phyloP scores from a whole-genome alignment of 2,797 vertebrate species.

The Mergus octosetaceus region DNA sequence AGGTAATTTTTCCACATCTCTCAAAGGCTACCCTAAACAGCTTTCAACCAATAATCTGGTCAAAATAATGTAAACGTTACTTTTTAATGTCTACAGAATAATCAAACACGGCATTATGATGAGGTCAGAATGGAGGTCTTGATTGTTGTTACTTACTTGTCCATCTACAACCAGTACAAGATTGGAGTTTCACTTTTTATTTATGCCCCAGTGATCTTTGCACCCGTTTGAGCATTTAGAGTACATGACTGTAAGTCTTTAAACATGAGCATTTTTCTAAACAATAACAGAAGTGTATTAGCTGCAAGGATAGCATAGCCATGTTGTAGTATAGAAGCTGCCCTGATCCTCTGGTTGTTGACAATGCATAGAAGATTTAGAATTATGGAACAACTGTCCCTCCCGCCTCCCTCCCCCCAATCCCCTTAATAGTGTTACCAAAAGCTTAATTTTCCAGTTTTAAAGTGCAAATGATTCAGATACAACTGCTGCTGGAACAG shows the following conservation, averaged over 20 bases:
- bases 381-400: constrained; percentile 76
- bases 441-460: constrained; percentile 84
- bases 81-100: constrained; percentile 62
- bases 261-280: constrained; percentile 75
- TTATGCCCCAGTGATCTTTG: constrained; percentile 71
- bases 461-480: constrained; percentile 88
- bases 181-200: constrained; percentile 77
- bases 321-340: constrained; percentile 79
- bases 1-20: neutral
- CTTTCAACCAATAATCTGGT: constrained; percentile 61
- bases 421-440: constrained; percentile 81
- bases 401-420: constrained; percentile 10
- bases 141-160: constrained; percentile 59
- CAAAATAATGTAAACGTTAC: constrained; percentile 66
- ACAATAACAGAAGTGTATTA: constrained; percentile 74
- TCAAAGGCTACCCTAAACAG: neutral
- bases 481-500: constrained; percentile 80
- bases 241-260: constrained; percentile 73
- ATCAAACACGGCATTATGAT: constrained; percentile 46
- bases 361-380: constrained; percentile 84
- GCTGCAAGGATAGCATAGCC: constrained; percentile 78
- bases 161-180: constrained; percentile 75
- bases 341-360: constrained; percentile 76
- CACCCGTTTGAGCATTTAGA: constrained; percentile 72
- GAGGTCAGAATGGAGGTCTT: constrained; percentile 73